These are phyloP conservation scores for Caenorhabditis brenneri DNA, from an alignment of 1,140 invertebrate species.

Conservation along the genomic window DNA sequence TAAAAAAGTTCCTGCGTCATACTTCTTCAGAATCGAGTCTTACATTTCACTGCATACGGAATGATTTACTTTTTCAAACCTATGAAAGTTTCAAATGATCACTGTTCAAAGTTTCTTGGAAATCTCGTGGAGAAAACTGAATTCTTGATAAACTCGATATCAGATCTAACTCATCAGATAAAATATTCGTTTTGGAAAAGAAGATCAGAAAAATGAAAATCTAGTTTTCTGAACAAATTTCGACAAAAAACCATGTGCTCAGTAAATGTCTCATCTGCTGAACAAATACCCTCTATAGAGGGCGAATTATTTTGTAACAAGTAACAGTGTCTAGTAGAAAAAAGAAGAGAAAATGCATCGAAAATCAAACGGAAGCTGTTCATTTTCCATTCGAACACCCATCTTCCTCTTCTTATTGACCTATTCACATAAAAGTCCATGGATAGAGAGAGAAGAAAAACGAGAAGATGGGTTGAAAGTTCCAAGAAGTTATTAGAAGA, in stretches of 20 bases:
- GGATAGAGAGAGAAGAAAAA: not conserved
- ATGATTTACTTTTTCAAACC: not conserved
- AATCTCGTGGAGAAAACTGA: not conserved
- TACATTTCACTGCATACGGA: not conserved
- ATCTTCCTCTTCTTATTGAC: not conserved
- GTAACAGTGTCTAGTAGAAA: not conserved
- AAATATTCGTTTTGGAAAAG: too few relatives aligned
- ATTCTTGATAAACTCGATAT: too few relatives aligned
- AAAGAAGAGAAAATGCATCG: not conserved
- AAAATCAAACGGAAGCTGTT: not conserved
- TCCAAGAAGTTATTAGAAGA: conserved; percentile 22
- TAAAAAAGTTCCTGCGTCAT: not conserved
- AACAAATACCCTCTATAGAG: not conserved
- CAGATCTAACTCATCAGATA: too few relatives aligned
- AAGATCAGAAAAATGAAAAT: too few relatives aligned
- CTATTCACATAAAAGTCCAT: not conserved
- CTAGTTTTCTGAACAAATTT: not conserved
- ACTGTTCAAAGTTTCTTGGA: not conserved
- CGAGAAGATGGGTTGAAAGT: not conserved
- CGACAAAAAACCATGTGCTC: not conserved
- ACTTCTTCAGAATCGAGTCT: not conserved
- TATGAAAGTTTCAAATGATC: not conserved
- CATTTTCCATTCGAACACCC: not conserved
- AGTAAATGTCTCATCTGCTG: not conserved
- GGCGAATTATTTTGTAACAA: not conserved